phyloP scores from a whole-genome alignment of 1,140 invertebrate species.

The Saccostrea echinata region DNA sequence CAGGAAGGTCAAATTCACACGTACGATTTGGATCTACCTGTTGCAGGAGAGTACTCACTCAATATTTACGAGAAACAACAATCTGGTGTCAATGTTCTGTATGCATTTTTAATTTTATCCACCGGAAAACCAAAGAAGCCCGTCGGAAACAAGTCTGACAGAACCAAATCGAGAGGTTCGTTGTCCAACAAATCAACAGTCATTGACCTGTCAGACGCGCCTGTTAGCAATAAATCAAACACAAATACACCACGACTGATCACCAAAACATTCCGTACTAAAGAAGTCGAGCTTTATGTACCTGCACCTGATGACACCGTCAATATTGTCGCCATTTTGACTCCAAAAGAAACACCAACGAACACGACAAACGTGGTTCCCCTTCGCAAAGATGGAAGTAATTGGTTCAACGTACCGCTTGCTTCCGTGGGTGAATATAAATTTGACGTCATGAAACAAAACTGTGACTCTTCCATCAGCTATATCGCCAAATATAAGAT shows the following conservation, averaged over 20 bases:
- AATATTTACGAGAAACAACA: slow-evolving; percentile 50
- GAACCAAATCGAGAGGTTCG: not conserved
- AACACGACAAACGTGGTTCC: not conserved
- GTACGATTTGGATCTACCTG: slow-evolving; percentile 52
- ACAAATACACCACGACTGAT: slow-evolving; percentile 27
- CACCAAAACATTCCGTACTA: slow-evolving; percentile 43
- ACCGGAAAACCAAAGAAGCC: slow-evolving; percentile 43
- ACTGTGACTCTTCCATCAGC: slow-evolving; percentile 3
- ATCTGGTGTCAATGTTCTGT: slow-evolving; percentile 7
- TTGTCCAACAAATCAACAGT: not conserved
- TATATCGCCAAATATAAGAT: slow-evolving; percentile 40
- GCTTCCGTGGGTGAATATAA: slow-evolving; percentile 35
- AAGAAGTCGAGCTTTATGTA: slow-evolving; percentile 34
- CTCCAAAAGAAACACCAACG: not conserved
- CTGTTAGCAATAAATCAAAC: slow-evolving; percentile 6
- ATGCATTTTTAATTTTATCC: slow-evolving; percentile 52
- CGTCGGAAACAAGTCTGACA: not conserved
- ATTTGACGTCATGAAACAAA: slow-evolving; percentile 25
- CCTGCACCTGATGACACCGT: slow-evolving; percentile 35
- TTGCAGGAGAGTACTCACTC: slow-evolving; percentile 58
- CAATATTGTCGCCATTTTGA: slow-evolving; percentile 37
- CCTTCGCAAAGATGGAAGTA: slow-evolving; percentile 23
- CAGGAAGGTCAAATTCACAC: slow-evolving; percentile 41
- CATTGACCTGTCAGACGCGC: not conserved
- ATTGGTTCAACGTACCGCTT: slow-evolving; percentile 38